Base-by-base conservation (phyloP, 2,113 vertebrate species). In the Bucco capensis region DNA sequence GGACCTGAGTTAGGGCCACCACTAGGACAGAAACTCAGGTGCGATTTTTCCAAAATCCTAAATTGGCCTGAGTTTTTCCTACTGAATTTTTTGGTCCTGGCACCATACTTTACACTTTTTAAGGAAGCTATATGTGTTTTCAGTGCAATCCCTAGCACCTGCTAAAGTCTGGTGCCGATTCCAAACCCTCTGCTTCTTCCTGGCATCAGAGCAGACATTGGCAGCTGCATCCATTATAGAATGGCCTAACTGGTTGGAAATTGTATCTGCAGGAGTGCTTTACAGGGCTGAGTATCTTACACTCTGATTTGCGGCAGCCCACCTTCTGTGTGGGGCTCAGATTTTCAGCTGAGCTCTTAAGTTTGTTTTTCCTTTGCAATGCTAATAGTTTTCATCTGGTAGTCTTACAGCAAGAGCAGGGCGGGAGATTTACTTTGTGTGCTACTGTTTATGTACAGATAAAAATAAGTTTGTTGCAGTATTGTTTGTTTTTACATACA, bases 381-480 rank as follows among this genome's bases (percentile, higher is more conserved):
- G 4, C 21, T 44, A 30, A 16, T 74, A 58, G 28, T 85, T 84
- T 21, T 88, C 23, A n/a, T 87, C 28, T 65, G 0, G 0, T 17
- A 60, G 60, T 51, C 40, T 83, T 89, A 35, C n/a, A 81, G 51
- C 50, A 70, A 51, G 64, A 74, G 44, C 64, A 65, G 30, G 64
- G 40, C 73, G 77, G 64, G 75, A 62, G 66, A 40, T 80, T 75
- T 79, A 62, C 70, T 94, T 28, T 46, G 5, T 51, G 70, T 80
- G 54, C 40, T 73, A 31, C 33, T 87, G 66, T 95, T 95, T 85
- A 76, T 81, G 40, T 47, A 58, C 0, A 1, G 81, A 83, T 90
- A 84, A 84, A 93, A 95, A 78, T 76, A 93, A 84, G 70, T 79
- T 78, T 50, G 80, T 76, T 82, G 54, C 80, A 70, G 60, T 83